phyloP scores from a whole-genome alignment of 2,113 vertebrate species.

The Rhinolophus sinicus region DNA sequence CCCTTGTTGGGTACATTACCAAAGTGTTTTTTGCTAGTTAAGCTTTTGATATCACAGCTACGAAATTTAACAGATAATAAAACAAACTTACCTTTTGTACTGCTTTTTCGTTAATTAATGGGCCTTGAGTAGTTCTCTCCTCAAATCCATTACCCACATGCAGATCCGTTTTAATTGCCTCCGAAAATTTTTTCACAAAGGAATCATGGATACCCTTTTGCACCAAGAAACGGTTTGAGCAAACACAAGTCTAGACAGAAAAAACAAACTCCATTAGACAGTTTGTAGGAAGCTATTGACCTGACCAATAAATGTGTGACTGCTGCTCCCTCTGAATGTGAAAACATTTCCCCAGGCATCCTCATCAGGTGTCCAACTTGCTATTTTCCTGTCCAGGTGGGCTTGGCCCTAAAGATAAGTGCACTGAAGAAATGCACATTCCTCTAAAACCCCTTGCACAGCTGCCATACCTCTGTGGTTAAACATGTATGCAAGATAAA shows the following conservation, averaged over 20 bases:
- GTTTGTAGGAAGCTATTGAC: neutral
- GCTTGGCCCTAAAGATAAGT: neutral
- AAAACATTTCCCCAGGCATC: neutral
- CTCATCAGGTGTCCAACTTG: neutral
- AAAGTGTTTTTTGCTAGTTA: neutral
- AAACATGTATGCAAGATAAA: neutral
- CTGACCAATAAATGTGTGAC: fast-evolving
- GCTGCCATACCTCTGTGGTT: neutral
- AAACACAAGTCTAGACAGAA: slow-evolving; percentile 93
- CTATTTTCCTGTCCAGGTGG: neutral
- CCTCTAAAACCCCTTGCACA: neutral
- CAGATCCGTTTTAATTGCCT: slow-evolving; percentile 90
- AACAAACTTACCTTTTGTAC: slow-evolving; percentile 92
- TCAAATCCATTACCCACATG: slow-evolving; percentile 93
- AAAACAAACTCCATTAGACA: neutral
- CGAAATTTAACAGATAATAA: neutral
- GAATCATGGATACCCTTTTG: slow-evolving; percentile 92
- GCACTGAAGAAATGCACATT: no score
- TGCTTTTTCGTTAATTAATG: slow-evolving; percentile 94
- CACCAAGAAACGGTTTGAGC: slow-evolving; percentile 96
- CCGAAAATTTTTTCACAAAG: slow-evolving; percentile 91
- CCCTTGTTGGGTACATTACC: neutral
- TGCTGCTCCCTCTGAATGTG: neutral
- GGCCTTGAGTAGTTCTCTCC: slow-evolving; percentile 93
- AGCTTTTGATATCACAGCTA: neutral